A percentile compares a stretch with the other conserved stretches of the same genome.
These are phyloP conservation scores for Lasius platythorax DNA, from an alignment of 2,888 invertebrate genomes.

Conservation along the genomic window DNA sequence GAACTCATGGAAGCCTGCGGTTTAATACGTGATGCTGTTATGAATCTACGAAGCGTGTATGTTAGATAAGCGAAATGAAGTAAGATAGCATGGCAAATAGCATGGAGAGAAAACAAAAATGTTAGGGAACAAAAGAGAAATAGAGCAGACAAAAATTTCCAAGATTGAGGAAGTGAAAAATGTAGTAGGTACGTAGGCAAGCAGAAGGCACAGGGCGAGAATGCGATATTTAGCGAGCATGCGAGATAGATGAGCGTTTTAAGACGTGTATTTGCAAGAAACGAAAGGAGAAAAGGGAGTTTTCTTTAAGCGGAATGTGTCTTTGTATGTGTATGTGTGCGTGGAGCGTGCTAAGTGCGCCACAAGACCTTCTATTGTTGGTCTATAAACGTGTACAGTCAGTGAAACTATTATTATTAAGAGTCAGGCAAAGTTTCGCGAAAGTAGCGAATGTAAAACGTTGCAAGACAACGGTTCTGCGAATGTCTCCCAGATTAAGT, in stretches of 20 bases:
- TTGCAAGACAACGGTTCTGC: conserved; percentile 78
- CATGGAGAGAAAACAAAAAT: background rate
- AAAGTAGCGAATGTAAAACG: conserved; percentile 68
- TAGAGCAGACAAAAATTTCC: conserved; percentile 25
- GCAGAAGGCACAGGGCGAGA: conserved; percentile 39
- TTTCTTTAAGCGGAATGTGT: conserved; percentile 59
- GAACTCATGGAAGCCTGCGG: conserved; percentile 73
- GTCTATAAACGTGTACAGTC: conserved; percentile 86
- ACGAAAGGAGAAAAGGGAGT: conserved; percentile 50
- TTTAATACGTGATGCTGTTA: conserved; percentile 74
- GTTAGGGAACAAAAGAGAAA: conserved; percentile 26
- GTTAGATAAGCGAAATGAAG: conserved; percentile 48
- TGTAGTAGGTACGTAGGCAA: conserved; percentile 19
- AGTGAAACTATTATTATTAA: conserved; percentile 86
- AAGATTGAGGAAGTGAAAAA: conserved; percentile 13
- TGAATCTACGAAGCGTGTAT: conserved; percentile 62
- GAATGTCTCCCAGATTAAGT: conserved; percentile 78
- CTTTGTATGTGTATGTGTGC: conserved; percentile 72
- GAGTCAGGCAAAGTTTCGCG: conserved; percentile 82
- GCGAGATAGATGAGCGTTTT: conserved; percentile 32
- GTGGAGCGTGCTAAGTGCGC: conserved; percentile 83
- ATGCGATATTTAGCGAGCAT: conserved; percentile 62
- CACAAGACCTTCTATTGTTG: conserved; percentile 85
- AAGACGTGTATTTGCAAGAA: conserved; percentile 15
- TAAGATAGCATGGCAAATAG: conserved; percentile 1